Evolutionary conservation across 2,888 invertebrate species (phyloP).

Genomic region (Netelia melanura): DNA sequence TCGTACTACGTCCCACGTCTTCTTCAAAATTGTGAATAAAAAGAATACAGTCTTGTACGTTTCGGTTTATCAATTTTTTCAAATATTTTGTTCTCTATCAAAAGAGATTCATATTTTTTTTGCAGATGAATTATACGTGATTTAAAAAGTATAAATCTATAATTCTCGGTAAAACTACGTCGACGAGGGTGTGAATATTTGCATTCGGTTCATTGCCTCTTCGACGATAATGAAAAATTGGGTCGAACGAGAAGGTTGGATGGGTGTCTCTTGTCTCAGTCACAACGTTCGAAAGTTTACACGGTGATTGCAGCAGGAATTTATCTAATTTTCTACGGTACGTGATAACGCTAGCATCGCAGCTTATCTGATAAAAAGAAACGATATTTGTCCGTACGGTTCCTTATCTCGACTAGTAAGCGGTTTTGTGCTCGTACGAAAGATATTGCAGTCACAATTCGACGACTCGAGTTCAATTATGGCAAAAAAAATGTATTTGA

Average conservation of each 20-base stretch:
- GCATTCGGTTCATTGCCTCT: conserved; percentile 49
- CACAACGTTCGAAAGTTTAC: conserved; percentile 55
- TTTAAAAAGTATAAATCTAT: not conserved
- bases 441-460: conserved; percentile 2
- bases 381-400: conserved; percentile 51
- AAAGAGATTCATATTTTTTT: not conserved
- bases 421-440: conserved; percentile 15
- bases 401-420: conserved; percentile 51
- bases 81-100: not conserved
- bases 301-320: conserved; percentile 60
- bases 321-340: conserved; percentile 62
- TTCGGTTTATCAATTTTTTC: not conserved
- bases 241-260: conserved; percentile 15
- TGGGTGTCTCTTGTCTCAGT: conserved; percentile 13
- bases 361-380: conserved; percentile 63
- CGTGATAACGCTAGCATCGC: conserved; percentile 49
- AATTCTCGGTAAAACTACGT: not conserved
- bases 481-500: too few species aligned
- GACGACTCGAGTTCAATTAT: not conserved
- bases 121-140: not conserved
- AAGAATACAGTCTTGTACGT: too few species aligned
- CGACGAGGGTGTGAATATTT: conserved; percentile 38
- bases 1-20: too few species aligned
- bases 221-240: conserved; percentile 40
- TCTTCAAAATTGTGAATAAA: too few species aligned